These are phyloP conservation scores for Bothrops jararaca DNA, from an alignment of 2,113 vertebrate species.

Conservation along the genomic window DNA sequence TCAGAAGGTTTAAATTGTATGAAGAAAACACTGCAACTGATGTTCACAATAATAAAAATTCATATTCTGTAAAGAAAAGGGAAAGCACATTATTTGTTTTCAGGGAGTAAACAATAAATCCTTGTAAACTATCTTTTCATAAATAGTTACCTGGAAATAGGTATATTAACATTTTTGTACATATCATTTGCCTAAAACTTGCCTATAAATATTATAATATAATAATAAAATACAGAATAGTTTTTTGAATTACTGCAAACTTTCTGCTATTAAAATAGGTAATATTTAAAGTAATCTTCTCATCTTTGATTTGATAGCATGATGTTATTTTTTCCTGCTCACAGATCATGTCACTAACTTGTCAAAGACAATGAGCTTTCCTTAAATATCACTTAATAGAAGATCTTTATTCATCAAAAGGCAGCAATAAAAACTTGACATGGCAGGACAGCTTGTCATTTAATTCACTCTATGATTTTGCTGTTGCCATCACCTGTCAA, in stretches of 20 bases:
- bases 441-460: constrained; percentile 46
- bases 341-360: constrained; percentile 37
- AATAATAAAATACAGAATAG: constrained; percentile 25
- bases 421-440: constrained; percentile 42
- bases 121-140: constrained; percentile 5
- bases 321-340: constrained; percentile 38
- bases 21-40: background rate
- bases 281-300: constrained; percentile 34
- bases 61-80: constrained; percentile 1
- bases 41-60: constrained; percentile 36
- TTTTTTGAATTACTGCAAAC: constrained; percentile 36
- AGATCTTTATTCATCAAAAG: constrained; percentile 35
- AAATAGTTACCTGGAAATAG: constrained; percentile 37
- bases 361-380: constrained; percentile 48
- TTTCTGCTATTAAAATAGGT: constrained; percentile 23
- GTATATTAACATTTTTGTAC: constrained; percentile 20
- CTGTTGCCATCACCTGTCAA: constrained; percentile 52
- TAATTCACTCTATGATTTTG: constrained; percentile 42
- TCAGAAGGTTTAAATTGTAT: background rate
- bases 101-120: constrained; percentile 29
- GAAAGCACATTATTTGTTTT: constrained; percentile 12
- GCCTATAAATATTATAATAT: constrained; percentile 34
- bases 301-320: constrained; percentile 24
- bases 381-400: constrained; percentile 41
- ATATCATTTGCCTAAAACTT: constrained; percentile 25